phyloP scores from a whole-genome alignment of 2,113 vertebrate genomes.

The Varanus komodoensis region DNA sequence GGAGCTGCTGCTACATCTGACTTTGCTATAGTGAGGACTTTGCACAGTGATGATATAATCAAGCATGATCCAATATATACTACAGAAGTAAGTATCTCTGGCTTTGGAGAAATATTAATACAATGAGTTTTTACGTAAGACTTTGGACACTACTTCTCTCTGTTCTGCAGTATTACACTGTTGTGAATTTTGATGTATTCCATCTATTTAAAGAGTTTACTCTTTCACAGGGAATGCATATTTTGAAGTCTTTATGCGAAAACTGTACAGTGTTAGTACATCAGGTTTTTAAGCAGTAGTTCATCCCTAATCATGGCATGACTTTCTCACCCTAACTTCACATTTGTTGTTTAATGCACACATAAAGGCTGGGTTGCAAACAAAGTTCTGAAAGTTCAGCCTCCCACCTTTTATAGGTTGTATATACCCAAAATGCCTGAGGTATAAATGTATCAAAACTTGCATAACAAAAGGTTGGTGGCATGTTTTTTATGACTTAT shows the following conservation, averaged over 20 bases:
- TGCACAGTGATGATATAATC: slow-evolving; percentile 83
- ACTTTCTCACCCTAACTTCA: too few species aligned
- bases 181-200: neutral
- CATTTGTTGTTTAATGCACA: too few species aligned
- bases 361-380: too few species aligned
- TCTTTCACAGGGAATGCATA: neutral
- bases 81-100: slow-evolving; percentile 84
- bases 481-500: too few species aligned
- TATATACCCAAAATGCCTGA: too few species aligned
- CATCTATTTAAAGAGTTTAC: neutral
- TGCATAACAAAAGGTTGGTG: too few species aligned
- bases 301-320: too few species aligned
- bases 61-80: slow-evolving; percentile 84
- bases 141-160: neutral
- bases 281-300: too few species aligned
- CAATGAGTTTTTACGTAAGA: too few species aligned
- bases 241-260: neutral
- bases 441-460: too few species aligned
- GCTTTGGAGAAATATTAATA: neutral
- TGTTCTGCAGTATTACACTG: neutral
- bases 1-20: slow-evolving; percentile 75
- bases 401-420: too few species aligned
- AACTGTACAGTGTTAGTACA: neutral
- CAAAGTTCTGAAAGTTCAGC: too few species aligned
- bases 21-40: slow-evolving; percentile 79